Conservation (phyloP, 2,113 vertebrate species). For the Dromaius novaehollandiae region DNA sequence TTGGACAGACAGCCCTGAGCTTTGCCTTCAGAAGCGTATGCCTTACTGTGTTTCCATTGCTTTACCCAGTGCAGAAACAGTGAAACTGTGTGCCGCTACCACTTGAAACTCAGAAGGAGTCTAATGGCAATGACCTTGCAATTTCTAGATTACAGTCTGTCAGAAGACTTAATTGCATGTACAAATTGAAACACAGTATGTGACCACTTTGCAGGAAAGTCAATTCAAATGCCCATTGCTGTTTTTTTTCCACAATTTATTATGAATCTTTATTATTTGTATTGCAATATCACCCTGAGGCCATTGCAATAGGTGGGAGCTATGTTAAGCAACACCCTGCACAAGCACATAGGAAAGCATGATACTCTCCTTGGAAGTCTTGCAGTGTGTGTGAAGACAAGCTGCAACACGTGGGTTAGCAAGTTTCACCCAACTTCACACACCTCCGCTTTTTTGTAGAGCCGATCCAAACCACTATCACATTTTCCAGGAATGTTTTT, state of each 20-base stretch:
- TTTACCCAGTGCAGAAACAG: background rate
- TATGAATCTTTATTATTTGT: background rate
- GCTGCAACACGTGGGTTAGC: background rate
- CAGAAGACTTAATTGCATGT: background rate
- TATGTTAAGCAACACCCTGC: background rate
- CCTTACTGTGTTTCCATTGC: background rate
- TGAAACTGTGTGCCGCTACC: background rate
- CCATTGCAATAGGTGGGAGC: background rate
- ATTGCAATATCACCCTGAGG: background rate
- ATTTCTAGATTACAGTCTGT: background rate
- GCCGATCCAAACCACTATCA: background rate
- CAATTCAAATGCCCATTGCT: background rate
- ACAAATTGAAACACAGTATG: background rate
- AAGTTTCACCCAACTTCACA: constrained; percentile 3
- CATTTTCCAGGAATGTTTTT: constrained; percentile 17
- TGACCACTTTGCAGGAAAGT: background rate
- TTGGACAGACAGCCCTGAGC: background rate
- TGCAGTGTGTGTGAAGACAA: background rate
- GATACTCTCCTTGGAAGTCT: background rate
- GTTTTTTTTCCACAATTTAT: background rate
- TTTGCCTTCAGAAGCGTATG: background rate
- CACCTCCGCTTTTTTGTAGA: background rate
- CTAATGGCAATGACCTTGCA: background rate
- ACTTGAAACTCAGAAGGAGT: background rate
- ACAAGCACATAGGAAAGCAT: background rate